Evolutionary conservation across 2,113 vertebrate genomes (phyloP).

Genomic region (Trogon surrucura): DNA sequence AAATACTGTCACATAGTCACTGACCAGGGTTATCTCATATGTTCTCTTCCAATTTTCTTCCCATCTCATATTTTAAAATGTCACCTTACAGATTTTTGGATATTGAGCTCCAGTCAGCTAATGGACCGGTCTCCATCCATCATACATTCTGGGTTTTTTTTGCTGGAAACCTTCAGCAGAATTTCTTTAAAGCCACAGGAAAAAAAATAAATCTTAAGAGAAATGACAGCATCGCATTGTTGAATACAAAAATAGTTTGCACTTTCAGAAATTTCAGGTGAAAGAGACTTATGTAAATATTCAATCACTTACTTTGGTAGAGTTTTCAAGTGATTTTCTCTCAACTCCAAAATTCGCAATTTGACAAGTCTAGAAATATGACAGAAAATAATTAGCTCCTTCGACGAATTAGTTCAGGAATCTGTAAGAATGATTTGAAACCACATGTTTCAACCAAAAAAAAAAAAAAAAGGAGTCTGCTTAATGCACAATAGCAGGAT

Average conservation of each 20-base stretch:
- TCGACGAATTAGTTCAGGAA: neutral
- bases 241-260: neutral
- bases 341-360: conserved; percentile 96
- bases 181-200: neutral
- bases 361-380: conserved; percentile 88
- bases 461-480: neutral
- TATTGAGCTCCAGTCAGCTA: neutral
- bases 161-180: neutral
- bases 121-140: neutral
- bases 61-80: neutral
- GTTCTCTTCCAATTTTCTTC: neutral
- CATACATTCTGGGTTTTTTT: neutral
- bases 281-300: neutral
- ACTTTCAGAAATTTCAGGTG: neutral
- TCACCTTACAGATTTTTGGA: neutral
- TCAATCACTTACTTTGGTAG: conserved; percentile 95
- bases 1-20: neutral
- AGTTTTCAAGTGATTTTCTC: conserved; percentile 99
- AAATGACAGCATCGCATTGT: neutral
- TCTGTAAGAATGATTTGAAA: neutral
- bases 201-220: neutral
- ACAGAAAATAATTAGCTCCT: neutral
- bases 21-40: neutral
- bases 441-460: neutral
- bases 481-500: accelerated